phyloP scores from a whole-genome alignment of 1,140 invertebrate genomes.

The Brachionus asplanchnoidis region DNA sequence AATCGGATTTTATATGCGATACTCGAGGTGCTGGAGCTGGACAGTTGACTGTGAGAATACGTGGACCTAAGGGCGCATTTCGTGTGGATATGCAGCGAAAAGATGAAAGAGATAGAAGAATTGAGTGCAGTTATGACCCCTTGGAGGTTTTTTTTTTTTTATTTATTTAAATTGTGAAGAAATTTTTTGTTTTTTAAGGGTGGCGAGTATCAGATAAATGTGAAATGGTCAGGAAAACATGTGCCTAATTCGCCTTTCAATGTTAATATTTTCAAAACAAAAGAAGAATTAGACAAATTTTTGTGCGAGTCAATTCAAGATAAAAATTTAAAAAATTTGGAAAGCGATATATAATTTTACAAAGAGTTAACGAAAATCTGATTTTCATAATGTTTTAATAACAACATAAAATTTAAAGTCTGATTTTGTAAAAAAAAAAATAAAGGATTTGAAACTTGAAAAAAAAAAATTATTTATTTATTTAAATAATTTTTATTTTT shows the following conservation, averaged over 20 bases:
- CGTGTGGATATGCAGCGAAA: constrained; percentile 98
- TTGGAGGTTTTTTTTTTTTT: constrained; percentile 70
- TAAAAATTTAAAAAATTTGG: background rate
- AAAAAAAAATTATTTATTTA: no score
- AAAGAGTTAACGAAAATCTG: no score
- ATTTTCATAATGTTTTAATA: background rate
- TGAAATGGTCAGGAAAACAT: constrained; percentile 94
- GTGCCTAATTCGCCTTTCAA: constrained; percentile 90
- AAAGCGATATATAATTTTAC: background rate
- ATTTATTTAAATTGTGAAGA: background rate
- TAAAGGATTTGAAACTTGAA: no score
- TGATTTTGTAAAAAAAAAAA: no score
- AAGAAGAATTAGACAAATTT: constrained; percentile 33
- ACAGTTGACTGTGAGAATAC: constrained; percentile 86
- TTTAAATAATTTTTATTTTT: no score
- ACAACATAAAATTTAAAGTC: no score
- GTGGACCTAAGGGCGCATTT: constrained; percentile 95
- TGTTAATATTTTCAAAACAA: constrained; percentile 78
- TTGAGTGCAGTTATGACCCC: constrained; percentile 91
- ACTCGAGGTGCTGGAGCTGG: constrained; percentile 83
- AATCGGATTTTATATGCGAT: constrained; percentile 93
- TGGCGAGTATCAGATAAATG: constrained; percentile 93
- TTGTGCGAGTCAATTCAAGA: background rate
- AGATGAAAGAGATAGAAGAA: constrained; percentile 92
- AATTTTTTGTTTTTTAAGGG: background rate